Conservation (phyloP, 2,888 invertebrate genomes). For the Dyspetes luteomarginatus region DNA sequence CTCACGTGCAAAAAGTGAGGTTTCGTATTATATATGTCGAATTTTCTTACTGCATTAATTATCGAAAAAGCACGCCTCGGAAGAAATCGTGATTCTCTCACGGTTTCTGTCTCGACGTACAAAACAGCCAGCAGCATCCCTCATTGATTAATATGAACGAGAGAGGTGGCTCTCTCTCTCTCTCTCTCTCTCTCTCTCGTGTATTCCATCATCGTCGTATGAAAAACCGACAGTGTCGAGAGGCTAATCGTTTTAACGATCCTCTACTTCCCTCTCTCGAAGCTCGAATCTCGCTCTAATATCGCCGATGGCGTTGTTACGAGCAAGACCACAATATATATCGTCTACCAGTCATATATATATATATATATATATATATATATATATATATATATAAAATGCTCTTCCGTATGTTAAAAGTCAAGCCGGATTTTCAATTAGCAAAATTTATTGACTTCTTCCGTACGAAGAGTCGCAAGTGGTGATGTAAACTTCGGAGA, state of each 20-base stretch:
- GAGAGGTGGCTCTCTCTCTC: too few species aligned
- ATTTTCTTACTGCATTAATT: slow-evolving; percentile 41
- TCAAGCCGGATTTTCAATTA: slow-evolving; percentile 58
- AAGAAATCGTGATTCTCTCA: slow-evolving; percentile 59
- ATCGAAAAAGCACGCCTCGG: slow-evolving; percentile 47
- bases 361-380: background rate
- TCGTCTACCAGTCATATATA: background rate
- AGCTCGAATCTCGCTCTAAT: slow-evolving; percentile 14
- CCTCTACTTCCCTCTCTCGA: slow-evolving; percentile 39
- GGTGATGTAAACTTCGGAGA: too few species aligned
- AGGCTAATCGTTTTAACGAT: slow-evolving; percentile 59
- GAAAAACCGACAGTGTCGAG: slow-evolving; percentile 46
- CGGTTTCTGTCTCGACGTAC: slow-evolving; percentile 34
- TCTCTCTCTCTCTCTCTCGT: too few species aligned
- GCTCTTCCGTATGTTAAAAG: slow-evolving; percentile 24
- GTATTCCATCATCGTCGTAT: slow-evolving; percentile 30
- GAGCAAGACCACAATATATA: background rate
- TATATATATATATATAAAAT: background rate
- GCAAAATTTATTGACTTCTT: slow-evolving; percentile 46
- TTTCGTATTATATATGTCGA: slow-evolving; percentile 6
- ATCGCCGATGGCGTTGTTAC: background rate
- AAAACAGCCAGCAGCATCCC: slow-evolving; percentile 40
- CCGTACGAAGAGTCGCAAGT: background rate
- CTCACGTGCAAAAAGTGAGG: slow-evolving; percentile 50
- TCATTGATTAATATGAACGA: slow-evolving; percentile 11